Evolutionary conservation across 2,888 invertebrate species (phyloP), one percentile per base, ranked within the genome.

Genomic region (Trichogramma evanescens): DNA sequence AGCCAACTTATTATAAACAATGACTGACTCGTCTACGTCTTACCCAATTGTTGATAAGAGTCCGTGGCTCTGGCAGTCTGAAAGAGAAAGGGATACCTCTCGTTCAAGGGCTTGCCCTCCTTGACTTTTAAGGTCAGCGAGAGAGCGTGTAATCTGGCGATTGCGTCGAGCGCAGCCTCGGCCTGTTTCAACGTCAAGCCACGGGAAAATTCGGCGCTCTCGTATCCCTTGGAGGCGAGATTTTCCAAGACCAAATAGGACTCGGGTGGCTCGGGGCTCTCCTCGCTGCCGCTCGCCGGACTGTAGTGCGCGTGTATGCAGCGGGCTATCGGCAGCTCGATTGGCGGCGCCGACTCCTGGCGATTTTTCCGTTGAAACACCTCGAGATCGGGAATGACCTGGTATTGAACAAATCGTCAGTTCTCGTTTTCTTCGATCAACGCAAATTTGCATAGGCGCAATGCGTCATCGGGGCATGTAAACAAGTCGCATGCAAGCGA

Each of bases 21-120:
- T 26, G 26, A 26, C 26, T 2, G 26, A 26, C 26, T 26, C 1
- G 26, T 26, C 26, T 2, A 26, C 26, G 26, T 43, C 59, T 51
- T 6, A 62, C 64, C 64, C 40, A 91, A 80, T 62, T 89, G 88
- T 65, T 90, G 86, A 71, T 90, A 91, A 4, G 89, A 89, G 66
- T 89, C 89, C 0, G 89, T 89, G 0, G 90, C 90, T 70, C 88
- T 82, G 49, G 87, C 87, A 45, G 89, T 89, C 68, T 89, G 89
- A 70, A 91, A 90, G 10, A 91, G 80, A 72, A 90, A 91, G 10
- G 84, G 82, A 67, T 84, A 85, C 51, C 81, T 79, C 65, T 83
- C 82, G 2, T 81, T 79, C 7, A 85, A 71, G 1, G 78, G 71
- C 58, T 79, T 78, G 9, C 78, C 80, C 41, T 83, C 82, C 68